Base-by-base conservation (phyloP, 2,113 vertebrate species). In the Fukomys damarensis region DNA sequence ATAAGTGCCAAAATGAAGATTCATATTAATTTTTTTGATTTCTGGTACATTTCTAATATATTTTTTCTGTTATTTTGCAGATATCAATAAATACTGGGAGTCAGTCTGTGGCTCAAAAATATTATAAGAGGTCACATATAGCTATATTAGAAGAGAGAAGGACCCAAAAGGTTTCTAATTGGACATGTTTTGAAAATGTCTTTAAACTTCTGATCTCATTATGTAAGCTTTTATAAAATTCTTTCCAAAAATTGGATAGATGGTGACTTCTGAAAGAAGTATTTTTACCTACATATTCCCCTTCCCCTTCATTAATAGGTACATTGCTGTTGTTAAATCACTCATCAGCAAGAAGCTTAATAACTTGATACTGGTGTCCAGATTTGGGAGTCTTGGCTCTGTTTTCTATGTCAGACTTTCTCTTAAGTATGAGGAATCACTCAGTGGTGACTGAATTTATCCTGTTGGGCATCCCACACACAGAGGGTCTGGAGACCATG, bases 401-500 rank as follows among this genome's bases (percentile, higher is more conserved):
- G 17, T 26, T 74, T 49, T 49, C 17, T 43, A 77, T 38, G 41
- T 16, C 4, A 49, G 46, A 49, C 46, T 6, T 49, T 49, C 46
- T 49, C 46, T 58, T 4, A 83, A 65, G 49, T 66, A 96, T 95
- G 96, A 87, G 46, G 54, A 98, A 98, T 43, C 49, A 70, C 26
- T 95, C 98, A 0, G 32, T 28, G 41, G 97, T 98, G 61, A 95
- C 97, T 4, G 94, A 98, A 52, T 97, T 98, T 41, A 49, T 98
- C 11, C 83, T 98, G 41, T 63, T 97, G 65, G 97, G 98, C 28
- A 97, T 98, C 76, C 97, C 95, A 0, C 85, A 98, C 76, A 96
- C 82, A 0, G 68, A 92, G 17, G 93, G 89, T 7, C 86, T 97
- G 58, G 94, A 97, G 65, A 49, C 94, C 2, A 22, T 68, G 59